These are phyloP conservation scores for Anticlea derivata DNA, from an alignment of 2,888 invertebrate species.

Conservation along the genomic window DNA sequence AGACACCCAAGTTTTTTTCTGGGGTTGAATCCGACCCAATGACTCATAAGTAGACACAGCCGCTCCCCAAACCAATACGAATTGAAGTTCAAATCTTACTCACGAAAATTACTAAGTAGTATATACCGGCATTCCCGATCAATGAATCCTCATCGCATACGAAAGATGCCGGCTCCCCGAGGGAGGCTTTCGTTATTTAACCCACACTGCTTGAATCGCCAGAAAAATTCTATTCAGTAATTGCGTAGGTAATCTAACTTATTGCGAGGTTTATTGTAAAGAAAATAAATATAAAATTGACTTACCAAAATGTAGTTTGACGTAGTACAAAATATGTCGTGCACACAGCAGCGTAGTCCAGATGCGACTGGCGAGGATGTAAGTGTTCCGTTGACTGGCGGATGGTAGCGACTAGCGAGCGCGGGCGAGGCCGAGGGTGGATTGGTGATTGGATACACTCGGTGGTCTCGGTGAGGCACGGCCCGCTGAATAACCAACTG, in stretches of 20 bases:
- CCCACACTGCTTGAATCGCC: background rate
- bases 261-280: background rate
- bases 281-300: constrained; percentile 39
- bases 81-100: background rate
- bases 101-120: constrained; percentile 1
- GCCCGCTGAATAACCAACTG: constrained; percentile 46
- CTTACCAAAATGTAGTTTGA: constrained; percentile 64
- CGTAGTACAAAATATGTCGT: constrained; percentile 51
- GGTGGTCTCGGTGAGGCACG: constrained; percentile 44
- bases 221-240: no score
- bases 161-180: constrained; percentile 49
- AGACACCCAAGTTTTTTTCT: background rate
- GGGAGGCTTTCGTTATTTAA: constrained; percentile 39
- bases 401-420: constrained; percentile 30
- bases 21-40: background rate
- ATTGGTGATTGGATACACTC: no score
- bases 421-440: constrained; percentile 51
- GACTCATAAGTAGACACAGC: constrained; percentile 13
- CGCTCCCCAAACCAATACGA: constrained; percentile 17
- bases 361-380: constrained; percentile 57
- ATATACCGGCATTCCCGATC: constrained; percentile 41
- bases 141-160: constrained; percentile 43
- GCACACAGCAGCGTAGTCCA: constrained; percentile 61
- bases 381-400: constrained; percentile 14
- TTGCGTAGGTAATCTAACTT: no score